A percentile compares a stretch with the other conserved stretches of the same genome.
Conservation (phyloP, 2,888 invertebrate genomes). For the Agriopis leucophaearia region DNA sequence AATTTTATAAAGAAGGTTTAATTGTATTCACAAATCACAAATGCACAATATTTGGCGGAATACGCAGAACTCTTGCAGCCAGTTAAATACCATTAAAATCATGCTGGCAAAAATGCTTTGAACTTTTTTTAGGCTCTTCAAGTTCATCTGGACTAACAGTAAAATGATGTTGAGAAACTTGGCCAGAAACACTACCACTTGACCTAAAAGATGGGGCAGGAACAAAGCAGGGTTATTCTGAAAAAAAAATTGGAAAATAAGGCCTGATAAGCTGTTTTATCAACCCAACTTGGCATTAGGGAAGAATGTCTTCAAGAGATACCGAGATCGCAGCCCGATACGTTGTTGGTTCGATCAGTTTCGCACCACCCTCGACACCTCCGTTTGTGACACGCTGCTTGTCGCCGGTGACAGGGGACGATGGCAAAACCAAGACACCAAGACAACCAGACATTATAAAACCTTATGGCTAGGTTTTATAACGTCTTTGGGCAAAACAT, state of each 20-base stretch:
- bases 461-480: too few species aligned
- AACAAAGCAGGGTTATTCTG: slow-evolving; percentile 76
- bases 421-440: too few species aligned
- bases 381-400: too few species aligned
- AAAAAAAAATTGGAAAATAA: slow-evolving; percentile 45
- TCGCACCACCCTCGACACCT: too few species aligned
- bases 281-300: too few species aligned
- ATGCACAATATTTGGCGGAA: slow-evolving; percentile 69
- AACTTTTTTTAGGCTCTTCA: slow-evolving; percentile 54
- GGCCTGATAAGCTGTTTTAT: too few species aligned
- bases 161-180: slow-evolving; percentile 60
- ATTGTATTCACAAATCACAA: slow-evolving; percentile 64
- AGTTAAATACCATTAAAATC: slow-evolving; percentile 68
- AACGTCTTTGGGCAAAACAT: too few species aligned
- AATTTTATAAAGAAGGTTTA: slow-evolving; percentile 6
- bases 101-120: slow-evolving; percentile 59
- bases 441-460: too few species aligned
- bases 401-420: too few species aligned
- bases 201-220: slow-evolving; percentile 68
- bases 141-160: slow-evolving; percentile 54
- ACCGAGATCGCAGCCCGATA: too few species aligned
- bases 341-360: too few species aligned
- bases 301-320: too few species aligned
- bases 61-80: slow-evolving; percentile 77
- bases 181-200: slow-evolving; percentile 59